These are phyloP conservation scores for Eubucco bourcierii DNA, from an alignment of 2,113 vertebrate genomes.

Conservation along the genomic window DNA sequence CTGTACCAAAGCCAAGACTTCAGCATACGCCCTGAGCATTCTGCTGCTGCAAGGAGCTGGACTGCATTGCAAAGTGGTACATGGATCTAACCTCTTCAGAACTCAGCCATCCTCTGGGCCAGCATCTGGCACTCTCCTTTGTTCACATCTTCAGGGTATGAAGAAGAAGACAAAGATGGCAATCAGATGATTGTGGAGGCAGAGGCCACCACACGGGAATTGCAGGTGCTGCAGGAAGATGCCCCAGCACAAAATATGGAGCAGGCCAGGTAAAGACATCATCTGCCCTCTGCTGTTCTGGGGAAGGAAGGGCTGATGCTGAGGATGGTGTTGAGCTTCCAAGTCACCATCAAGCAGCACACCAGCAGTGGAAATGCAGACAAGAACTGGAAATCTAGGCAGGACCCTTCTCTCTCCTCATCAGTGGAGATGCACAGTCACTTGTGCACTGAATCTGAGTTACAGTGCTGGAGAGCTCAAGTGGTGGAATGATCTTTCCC, in stretches of 20 bases:
- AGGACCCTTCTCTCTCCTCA: neutral
- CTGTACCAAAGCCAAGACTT: neutral
- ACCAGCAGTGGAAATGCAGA: neutral
- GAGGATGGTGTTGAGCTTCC: neutral
- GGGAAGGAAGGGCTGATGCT: neutral
- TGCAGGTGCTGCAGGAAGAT: neutral
- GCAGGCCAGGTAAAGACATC: neutral
- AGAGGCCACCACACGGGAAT: rapidly evolving
- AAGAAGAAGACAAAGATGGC: neutral
- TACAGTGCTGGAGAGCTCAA: neutral
- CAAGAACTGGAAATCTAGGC: neutral
- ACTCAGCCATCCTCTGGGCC: neutral
- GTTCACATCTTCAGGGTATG: neutral
- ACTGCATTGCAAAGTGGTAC: rapidly evolving
- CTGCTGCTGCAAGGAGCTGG: neutral
- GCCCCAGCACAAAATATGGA: neutral
- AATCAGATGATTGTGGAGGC: neutral
- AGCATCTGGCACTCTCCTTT: neutral
- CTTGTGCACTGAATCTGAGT: neutral
- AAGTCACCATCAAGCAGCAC: neutral
- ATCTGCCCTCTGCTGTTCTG: neutral
- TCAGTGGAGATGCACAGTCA: neutral
- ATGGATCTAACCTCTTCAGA: neutral
- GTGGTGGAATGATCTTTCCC: neutral
- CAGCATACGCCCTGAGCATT: neutral